Percentiles rank a stretch among this genome's conserved stretches.
phyloP scores from a whole-genome alignment of 1,140 invertebrate species.

The Temnothorax curvispinosus region DNA sequence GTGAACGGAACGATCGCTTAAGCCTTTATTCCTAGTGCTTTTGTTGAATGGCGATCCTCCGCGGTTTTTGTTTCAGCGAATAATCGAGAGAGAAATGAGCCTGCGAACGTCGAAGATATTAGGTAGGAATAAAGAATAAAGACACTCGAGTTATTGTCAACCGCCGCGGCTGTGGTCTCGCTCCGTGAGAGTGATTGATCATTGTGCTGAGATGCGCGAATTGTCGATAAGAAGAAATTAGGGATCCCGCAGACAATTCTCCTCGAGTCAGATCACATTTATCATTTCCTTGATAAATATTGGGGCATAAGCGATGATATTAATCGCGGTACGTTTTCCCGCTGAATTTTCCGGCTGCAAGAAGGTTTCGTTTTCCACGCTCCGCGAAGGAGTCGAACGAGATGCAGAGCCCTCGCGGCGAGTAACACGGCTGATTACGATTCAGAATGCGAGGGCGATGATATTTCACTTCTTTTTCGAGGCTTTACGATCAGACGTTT shows the following conservation, averaged over 20 bases:
- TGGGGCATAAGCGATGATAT: neutral
- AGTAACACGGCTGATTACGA: slow-evolving; percentile 77
- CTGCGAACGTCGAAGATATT: slow-evolving; percentile 23
- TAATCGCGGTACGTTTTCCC: neutral
- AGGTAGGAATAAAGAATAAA: neutral
- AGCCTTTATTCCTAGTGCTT: slow-evolving; percentile 66
- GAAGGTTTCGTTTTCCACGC: neutral
- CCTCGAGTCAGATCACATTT: neutral
- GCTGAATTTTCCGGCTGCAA: neutral
- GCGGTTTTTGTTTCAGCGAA: slow-evolving; percentile 42
- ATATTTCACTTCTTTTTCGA: slow-evolving; percentile 81
- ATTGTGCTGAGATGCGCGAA: neutral
- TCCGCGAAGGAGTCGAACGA: slow-evolving; percentile 34
- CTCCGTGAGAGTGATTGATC: neutral
- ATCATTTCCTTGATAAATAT: neutral
- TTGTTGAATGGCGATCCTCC: slow-evolving; percentile 40
- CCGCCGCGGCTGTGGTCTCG: neutral
- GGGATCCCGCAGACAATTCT: neutral
- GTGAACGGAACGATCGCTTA: slow-evolving; percentile 70
- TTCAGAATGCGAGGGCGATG: slow-evolving; percentile 76
- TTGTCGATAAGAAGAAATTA: neutral
- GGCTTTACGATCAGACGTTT: slow-evolving; percentile 84
- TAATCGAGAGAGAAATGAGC: neutral
- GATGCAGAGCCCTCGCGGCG: slow-evolving; percentile 11
- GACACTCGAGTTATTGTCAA: slow-evolving; percentile 10